Evolutionary conservation across 1,140 invertebrate genomes (phyloP).

Genomic region (Camponotus floridanus): DNA sequence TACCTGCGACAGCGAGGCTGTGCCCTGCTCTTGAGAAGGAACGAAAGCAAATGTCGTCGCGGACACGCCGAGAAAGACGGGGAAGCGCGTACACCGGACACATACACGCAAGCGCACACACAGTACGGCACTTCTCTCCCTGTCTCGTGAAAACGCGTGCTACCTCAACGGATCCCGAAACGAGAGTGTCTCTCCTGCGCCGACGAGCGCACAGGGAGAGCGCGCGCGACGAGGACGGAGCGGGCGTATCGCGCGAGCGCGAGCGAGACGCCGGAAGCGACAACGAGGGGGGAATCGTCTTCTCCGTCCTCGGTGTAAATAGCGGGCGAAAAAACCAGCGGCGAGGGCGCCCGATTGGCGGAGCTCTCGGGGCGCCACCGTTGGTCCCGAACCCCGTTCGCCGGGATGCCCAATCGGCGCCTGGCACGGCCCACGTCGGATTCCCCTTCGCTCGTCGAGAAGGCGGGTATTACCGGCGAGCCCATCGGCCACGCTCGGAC

Average conservation of each 20-base stretch:
- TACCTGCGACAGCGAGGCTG: neutral
- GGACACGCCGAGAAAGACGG: too few species aligned
- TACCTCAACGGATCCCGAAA: conserved; percentile 81
- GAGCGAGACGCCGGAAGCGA: conserved; percentile 26
- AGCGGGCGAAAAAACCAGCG: conserved; percentile 84
- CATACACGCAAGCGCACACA: conserved; percentile 20
- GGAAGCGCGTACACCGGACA: too few species aligned
- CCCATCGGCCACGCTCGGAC: conserved; percentile 61
- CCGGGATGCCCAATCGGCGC: conserved; percentile 78
- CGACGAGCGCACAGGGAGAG: conserved; percentile 70
- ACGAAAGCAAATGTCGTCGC: neutral
- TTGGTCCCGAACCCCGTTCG: conserved; percentile 75
- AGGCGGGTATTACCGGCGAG: conserved; percentile 70
- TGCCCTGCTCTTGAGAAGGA: neutral
- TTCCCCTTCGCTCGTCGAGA: conserved; percentile 74
- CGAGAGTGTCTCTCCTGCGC: conserved; percentile 82
- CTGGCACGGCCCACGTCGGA: conserved; percentile 81
- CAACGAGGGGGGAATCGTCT: conserved; percentile 58
- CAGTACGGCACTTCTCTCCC: conserved; percentile 51
- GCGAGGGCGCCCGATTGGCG: conserved; percentile 80
- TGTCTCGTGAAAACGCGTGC: conserved; percentile 74
- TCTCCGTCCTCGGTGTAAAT: conserved; percentile 78
- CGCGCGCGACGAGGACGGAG: conserved; percentile 53
- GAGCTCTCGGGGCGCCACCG: conserved; percentile 75
- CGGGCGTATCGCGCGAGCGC: neutral